Base-by-base conservation (phyloP, 1,140 invertebrate species). In the Leptonema lineaticorne region DNA sequence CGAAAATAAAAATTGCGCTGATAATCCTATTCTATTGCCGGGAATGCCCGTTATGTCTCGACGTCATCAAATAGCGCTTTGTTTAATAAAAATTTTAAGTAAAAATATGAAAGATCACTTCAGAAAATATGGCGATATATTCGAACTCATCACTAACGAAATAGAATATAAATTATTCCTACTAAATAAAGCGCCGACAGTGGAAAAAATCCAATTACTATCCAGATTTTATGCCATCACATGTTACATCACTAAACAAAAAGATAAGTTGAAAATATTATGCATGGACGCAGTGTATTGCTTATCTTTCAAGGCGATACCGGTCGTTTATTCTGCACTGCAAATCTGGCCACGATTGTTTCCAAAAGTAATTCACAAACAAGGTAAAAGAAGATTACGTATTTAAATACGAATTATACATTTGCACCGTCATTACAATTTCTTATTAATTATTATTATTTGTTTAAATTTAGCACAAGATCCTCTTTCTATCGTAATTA, bases 231-330 rank as follows among this genome's bases (percentile, higher is more conserved):
- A 81, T 75, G 77, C 79, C 0, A 57, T 80, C 4, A 33, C 80
- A 2, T 83, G 81, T 63, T 73, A 76, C 69, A 77, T 78, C 58
- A 76, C 77, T 62, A 73, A 75, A 28, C 70, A 75, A 28, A 78
- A 76, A 63, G 77, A 74, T 46, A 76, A 77, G 14, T 71, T 83
- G 7, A 75, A 77, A 30, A 48, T 78, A 0, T 82, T 83, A 62
- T 74, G 82, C 27, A 67, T 81, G 65, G 79, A 82, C 73, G 80
- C 79, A 4, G 78, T 83, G 77, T 83, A 83, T 65, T 82, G 79
- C 65, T 73, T 81, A 16, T 75, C 78, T 27, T 81, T 74, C 62
- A 81, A 78, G 70, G 74, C 79, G 3, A 69, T 78, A 2, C 70
- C 77, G 14, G 60, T 82, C 2, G 75, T 83, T 6, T 79, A 76